Percentiles rank a stretch among this genome's conserved stretches.
Evolutionary conservation across 2,797 vertebrate species (phyloP).

Genomic region (Scolopax bukidnonensis): DNA sequence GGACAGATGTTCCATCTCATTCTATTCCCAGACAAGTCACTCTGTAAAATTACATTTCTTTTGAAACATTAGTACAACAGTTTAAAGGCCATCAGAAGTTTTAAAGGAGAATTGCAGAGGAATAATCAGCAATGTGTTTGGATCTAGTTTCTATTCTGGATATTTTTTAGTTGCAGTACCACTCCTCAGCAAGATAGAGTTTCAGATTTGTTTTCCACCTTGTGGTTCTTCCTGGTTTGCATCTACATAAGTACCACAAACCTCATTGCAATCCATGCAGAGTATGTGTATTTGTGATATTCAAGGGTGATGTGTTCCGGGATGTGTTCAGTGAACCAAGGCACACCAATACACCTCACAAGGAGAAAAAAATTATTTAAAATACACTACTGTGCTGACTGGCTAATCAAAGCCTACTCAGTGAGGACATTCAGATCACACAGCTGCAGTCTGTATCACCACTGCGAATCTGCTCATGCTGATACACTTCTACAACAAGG

Average conservation of each 20-base stretch:
- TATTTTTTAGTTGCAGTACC: background rate
- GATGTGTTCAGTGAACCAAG: constrained; percentile 26
- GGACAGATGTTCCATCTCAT: constrained; percentile 58
- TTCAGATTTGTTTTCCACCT: constrained; percentile 29
- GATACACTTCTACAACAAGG: background rate
- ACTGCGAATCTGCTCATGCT: background rate
- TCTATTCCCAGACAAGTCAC: constrained; percentile 61
- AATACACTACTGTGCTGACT: background rate
- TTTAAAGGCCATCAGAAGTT: constrained; percentile 58
- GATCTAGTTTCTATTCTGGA: background rate
- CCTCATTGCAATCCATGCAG: background rate
- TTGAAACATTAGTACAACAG: constrained; percentile 45
- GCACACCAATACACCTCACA: background rate
- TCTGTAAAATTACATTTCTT: constrained; percentile 61
- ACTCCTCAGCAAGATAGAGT: background rate
- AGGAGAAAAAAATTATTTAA: background rate
- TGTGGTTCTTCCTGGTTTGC: constrained; percentile 20
- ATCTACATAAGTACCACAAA: background rate
- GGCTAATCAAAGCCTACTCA: constrained; percentile 17
- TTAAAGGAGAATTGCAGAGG: constrained; percentile 39
- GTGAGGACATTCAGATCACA: background rate
- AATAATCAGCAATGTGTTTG: background rate
- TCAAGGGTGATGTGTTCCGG: background rate
- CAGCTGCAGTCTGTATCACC: constrained; percentile 1
- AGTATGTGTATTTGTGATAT: background rate